phyloP scores from a whole-genome alignment of 2,888 invertebrate genomes.

The Lepidocyrtinus sp. region DNA sequence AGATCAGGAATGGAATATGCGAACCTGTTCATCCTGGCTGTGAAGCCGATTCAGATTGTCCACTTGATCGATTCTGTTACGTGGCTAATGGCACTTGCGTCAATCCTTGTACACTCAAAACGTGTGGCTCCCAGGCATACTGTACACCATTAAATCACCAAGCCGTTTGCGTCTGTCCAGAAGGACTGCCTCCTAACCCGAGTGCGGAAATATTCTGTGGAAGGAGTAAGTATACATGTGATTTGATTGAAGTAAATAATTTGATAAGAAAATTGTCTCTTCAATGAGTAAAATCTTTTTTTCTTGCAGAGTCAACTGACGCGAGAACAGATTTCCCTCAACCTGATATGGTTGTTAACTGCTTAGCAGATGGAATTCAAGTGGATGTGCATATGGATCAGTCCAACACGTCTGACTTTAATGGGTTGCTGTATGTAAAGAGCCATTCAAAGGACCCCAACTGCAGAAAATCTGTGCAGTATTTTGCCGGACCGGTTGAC shows the following conservation, averaged over 20 bases:
- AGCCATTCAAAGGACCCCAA: slow-evolving; percentile 95
- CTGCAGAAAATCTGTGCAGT: slow-evolving; percentile 85
- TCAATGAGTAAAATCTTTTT: background rate
- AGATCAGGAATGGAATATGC: slow-evolving; percentile 72
- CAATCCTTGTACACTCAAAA: slow-evolving; percentile 83
- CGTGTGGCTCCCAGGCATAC: slow-evolving; percentile 83
- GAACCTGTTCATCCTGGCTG: slow-evolving; percentile 75
- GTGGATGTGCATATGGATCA: slow-evolving; percentile 81
- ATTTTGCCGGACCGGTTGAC: slow-evolving; percentile 81
- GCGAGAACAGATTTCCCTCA: slow-evolving; percentile 85
- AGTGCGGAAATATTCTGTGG: slow-evolving; percentile 37
- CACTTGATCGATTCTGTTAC: slow-evolving; percentile 81
- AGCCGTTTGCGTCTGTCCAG: slow-evolving; percentile 83
- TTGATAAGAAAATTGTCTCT: background rate
- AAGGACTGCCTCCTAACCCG: slow-evolving; percentile 69
- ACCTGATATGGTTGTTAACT: slow-evolving; percentile 90
- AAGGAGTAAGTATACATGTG: slow-evolving; percentile 40
- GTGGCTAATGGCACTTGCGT: slow-evolving; percentile 81
- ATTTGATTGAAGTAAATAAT: too few relatives aligned
- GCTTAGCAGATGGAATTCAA: slow-evolving; percentile 92
- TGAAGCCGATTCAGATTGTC: slow-evolving; percentile 82
- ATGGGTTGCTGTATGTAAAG: slow-evolving; percentile 93
- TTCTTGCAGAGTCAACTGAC: slow-evolving; percentile 41
- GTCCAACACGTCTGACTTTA: slow-evolving; percentile 79
- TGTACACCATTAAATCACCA: slow-evolving; percentile 85